Percentiles rank a stretch among this genome's conserved stretches.
Conservation (phyloP, 2,888 invertebrate species). For the Cheilosia vulpina region DNA sequence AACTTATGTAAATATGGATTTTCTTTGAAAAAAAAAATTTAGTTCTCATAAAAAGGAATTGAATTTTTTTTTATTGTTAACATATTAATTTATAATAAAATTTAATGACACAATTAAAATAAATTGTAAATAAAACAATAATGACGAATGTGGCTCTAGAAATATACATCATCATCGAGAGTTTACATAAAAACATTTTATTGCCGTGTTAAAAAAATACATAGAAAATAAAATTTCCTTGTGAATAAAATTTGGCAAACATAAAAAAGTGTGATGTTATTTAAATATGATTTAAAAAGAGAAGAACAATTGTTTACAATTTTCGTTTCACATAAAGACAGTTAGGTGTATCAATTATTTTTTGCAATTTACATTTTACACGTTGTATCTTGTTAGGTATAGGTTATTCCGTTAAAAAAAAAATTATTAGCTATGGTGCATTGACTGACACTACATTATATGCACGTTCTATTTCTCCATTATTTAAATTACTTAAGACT, state of each 20-base stretch:
- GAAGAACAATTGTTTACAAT: background rate
- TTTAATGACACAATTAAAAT: conserved; percentile 12
- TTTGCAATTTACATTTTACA: conserved; percentile 20
- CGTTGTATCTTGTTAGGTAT: background rate
- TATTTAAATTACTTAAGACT: conserved; percentile 33
- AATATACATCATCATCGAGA: background rate
- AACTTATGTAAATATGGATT: too few species aligned
- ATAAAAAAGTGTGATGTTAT: conserved; percentile 8
- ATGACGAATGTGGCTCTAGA: conserved; percentile 14
- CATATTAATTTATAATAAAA: conserved; percentile 10
- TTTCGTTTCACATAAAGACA: background rate
- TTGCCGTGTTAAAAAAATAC: background rate
- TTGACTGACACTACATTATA: conserved; percentile 8
- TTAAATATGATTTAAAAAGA: background rate
- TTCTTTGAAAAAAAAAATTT: too few species aligned
- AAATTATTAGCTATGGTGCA: background rate
- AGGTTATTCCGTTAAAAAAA: conserved; percentile 5
- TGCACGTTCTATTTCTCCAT: background rate
- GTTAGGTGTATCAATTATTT: conserved; percentile 27
- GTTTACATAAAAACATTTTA: conserved; percentile 1
- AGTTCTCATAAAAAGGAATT: conserved; percentile 1
- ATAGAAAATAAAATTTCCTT: background rate
- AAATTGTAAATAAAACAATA: conserved; percentile 21
- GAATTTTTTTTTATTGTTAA: conserved; percentile 10
- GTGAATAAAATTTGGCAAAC: background rate